These are phyloP conservation scores for Enteromius paludinosus DNA, from an alignment of 2,797 vertebrate species.

Conservation along the genomic window DNA sequence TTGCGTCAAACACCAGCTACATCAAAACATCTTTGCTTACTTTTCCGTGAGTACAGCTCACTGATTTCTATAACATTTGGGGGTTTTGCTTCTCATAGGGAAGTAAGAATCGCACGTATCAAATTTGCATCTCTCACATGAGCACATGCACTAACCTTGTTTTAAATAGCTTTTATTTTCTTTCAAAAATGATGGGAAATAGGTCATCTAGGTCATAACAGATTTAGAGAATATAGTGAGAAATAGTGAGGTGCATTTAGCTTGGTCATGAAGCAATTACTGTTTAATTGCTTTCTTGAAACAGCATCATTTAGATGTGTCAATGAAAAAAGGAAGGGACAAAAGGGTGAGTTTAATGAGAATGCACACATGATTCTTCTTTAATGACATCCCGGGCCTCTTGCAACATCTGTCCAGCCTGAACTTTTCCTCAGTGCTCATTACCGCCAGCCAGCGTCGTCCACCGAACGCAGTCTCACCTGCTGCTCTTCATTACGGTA, in stretches of 20 bases:
- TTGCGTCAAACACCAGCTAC: background rate
- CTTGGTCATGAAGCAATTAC: constrained; percentile 23
- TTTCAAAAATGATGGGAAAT: background rate
- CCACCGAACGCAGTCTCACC: background rate
- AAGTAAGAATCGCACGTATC: background rate
- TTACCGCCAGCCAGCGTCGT: background rate
- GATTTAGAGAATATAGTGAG: background rate
- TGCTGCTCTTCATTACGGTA: background rate
- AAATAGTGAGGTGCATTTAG: constrained; percentile 4
- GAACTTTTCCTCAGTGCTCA: background rate
- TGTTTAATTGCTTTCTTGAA: constrained; percentile 26
- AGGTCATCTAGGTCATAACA: background rate
- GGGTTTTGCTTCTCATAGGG: background rate
- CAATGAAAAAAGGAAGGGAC: background rate
- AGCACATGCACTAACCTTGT: background rate
- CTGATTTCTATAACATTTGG: background rate
- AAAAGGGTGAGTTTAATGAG: background rate
- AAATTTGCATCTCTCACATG: background rate
- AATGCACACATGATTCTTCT: background rate
- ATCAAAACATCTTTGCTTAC: background rate
- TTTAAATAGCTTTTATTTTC: background rate
- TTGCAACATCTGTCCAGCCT: background rate
- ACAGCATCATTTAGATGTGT: background rate
- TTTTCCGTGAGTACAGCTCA: background rate
- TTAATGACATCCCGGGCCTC: background rate